phyloP scores from a whole-genome alignment of 2,888 invertebrate genomes.

The Acronicta psi region DNA sequence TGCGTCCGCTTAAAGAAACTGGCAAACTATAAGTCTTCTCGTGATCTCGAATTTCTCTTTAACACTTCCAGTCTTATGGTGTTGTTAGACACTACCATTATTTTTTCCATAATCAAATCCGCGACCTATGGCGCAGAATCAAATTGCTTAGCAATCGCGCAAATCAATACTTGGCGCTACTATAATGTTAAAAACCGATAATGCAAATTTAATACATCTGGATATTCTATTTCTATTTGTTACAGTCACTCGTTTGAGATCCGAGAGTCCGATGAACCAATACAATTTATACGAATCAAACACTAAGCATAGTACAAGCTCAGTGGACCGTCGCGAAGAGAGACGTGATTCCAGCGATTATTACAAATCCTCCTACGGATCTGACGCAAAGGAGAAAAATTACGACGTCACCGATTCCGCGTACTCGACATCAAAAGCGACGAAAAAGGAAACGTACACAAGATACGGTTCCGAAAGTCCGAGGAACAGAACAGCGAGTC shows the following conservation, averaged over 20 bases:
- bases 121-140: no score
- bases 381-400: slow-evolving; percentile 80
- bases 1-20: no score
- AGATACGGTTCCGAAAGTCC: slow-evolving; percentile 84
- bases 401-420: slow-evolving; percentile 84
- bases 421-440: slow-evolving; percentile 79
- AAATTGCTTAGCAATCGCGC: no score
- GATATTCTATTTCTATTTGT: slow-evolving; percentile 44
- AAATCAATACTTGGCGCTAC: no score
- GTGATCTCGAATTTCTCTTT: no score
- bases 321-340: slow-evolving; percentile 83
- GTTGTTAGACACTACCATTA: no score
- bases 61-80: no score
- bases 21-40: no score
- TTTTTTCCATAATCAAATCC: no score
- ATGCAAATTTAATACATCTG: no score
- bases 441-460: slow-evolving; percentile 77
- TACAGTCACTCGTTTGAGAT: slow-evolving; percentile 82
- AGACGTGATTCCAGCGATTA: slow-evolving; percentile 81
- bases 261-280: slow-evolving; percentile 84
- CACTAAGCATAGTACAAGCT: slow-evolving; percentile 76
- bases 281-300: slow-evolving; percentile 80
- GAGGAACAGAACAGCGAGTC: slow-evolving; percentile 82
- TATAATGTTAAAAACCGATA: no score
- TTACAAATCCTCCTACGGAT: slow-evolving; percentile 79